Percentiles rank a stretch among this genome's conserved stretches.
Conservation (phyloP, 2,797 vertebrate species). For the Masticophis lateralis region DNA sequence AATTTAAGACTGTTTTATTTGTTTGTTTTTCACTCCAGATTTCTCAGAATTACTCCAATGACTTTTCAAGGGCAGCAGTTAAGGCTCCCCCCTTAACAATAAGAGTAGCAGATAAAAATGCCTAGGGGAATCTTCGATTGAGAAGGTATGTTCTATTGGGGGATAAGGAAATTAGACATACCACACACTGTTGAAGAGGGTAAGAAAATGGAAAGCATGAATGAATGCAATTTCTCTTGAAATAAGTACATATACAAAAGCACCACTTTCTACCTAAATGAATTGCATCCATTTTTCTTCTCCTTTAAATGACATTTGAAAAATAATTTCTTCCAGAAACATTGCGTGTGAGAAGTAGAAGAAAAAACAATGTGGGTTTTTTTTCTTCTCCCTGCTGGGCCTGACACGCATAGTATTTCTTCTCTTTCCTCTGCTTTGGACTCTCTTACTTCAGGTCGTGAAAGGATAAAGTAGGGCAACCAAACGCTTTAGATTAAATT, state of each 20-base stretch:
- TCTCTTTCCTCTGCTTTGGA: neutral
- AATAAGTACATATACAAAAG: neutral
- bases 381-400: accelerated
- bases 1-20: neutral
- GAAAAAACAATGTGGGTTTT: neutral
- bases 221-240: neutral
- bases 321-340: neutral
- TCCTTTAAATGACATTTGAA: neutral
- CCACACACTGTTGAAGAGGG: neutral
- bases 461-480: neutral
- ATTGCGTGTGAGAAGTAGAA: neutral
- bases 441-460: neutral
- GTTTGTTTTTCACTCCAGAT: neutral
- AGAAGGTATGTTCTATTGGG: neutral
- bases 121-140: neutral
- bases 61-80: neutral
- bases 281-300: neutral
- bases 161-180: neutral
- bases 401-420: neutral
- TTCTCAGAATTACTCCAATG: neutral
- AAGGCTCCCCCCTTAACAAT: neutral
- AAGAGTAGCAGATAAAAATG: neutral
- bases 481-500: neutral
- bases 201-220: neutral
- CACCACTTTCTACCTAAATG: neutral